These are phyloP conservation scores for Myotis davidii DNA, from an alignment of 2,113 vertebrate genomes.

Conservation along the genomic window DNA sequence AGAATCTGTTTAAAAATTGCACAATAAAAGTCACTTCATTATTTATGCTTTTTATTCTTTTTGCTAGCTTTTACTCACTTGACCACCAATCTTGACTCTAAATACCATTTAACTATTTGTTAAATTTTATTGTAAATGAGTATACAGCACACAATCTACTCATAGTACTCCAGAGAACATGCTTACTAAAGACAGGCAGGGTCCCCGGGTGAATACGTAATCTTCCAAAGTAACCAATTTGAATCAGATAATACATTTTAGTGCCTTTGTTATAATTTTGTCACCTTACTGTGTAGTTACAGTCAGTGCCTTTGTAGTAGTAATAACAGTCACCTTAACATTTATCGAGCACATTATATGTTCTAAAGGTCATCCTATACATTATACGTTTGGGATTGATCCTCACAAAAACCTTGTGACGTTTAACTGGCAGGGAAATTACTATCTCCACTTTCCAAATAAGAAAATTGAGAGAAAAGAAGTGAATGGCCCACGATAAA, in stretches of 20 bases:
- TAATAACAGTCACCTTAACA: not conserved
- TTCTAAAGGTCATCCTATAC: not conserved
- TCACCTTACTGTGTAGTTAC: not conserved
- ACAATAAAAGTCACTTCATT: not conserved
- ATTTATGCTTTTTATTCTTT: not conserved
- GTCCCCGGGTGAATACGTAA: not conserved
- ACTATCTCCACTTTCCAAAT: not conserved
- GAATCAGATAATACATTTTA: not conserved
- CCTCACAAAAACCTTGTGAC: not conserved
- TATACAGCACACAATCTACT: not conserved
- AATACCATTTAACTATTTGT: not conserved
- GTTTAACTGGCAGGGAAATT: not conserved
- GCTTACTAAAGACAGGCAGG: not conserved
- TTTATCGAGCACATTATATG: not conserved
- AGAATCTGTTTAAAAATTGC: not conserved
- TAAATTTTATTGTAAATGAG: not conserved
- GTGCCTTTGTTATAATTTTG: not conserved
- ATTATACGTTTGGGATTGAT: not conserved
- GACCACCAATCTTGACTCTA: not conserved
- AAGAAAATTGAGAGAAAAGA: not conserved
- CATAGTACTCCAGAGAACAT: not conserved
- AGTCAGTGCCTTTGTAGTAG: not conserved
- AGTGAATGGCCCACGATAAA: not conserved
- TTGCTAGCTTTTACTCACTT: not conserved
- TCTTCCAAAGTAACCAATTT: not conserved